These are phyloP conservation scores for Pristionchus exspectatus DNA, from an alignment of 2,888 invertebrate genomes.

Conservation along the genomic window DNA sequence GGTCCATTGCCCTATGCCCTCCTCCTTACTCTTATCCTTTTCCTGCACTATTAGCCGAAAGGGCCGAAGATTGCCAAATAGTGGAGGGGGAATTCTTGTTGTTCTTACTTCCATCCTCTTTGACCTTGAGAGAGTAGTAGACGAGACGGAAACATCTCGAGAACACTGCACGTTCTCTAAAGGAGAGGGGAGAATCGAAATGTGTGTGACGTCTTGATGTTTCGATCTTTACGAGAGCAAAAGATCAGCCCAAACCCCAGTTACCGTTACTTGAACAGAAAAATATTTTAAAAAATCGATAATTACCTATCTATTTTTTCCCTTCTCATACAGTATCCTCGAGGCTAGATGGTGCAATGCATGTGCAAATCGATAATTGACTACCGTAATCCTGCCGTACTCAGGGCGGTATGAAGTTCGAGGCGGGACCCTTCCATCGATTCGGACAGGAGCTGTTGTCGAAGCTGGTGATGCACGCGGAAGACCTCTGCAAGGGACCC, in stretches of 20 bases:
- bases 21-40: too few species aligned
- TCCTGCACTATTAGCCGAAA: too few species aligned
- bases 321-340: neutral
- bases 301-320: neutral
- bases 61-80: too few species aligned
- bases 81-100: too few species aligned
- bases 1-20: neutral
- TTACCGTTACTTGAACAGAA: too few species aligned
- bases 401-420: slow-evolving; percentile 54
- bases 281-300: neutral
- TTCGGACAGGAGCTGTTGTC: slow-evolving; percentile 52
- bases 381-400: slow-evolving; percentile 20
- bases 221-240: neutral
- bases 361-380: neutral
- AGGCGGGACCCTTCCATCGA: slow-evolving; percentile 54
- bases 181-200: neutral
- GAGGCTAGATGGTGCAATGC: neutral
- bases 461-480: slow-evolving; percentile 29
- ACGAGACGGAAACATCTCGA: too few species aligned
- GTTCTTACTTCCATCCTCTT: too few species aligned
- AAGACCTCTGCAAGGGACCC: slow-evolving; percentile 5
- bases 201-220: neutral
- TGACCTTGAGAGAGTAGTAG: neutral
- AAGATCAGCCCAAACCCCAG: too few species aligned
- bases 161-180: neutral